Percentiles rank a stretch among this genome's conserved stretches.
Evolutionary conservation across 2,888 invertebrate species (phyloP).

Genomic region (Silvanus unidentatus): DNA sequence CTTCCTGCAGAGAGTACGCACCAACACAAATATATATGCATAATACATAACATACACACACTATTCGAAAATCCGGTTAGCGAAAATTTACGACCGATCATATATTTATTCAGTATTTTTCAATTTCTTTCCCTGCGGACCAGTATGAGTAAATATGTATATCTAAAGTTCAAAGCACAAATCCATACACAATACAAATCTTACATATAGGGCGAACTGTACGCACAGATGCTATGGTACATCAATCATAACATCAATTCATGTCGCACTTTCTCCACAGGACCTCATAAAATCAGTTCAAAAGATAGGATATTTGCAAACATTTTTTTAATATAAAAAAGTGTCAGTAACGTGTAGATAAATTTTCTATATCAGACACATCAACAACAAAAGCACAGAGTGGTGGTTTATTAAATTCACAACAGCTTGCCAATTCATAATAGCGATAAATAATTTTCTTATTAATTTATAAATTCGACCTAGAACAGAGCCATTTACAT

Average conservation of each 20-base stretch:
- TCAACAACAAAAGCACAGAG: no score
- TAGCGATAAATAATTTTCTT: no score
- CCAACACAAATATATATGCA: neutral
- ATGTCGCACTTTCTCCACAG: conserved; percentile 1
- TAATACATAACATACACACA: no score
- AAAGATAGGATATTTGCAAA: no score
- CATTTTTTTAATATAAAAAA: conserved; percentile 1
- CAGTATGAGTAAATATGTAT: conserved; percentile 34
- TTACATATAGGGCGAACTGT: neutral
- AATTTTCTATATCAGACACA: no score
- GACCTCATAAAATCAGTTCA: conserved; percentile 2
- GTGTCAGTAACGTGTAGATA: no score
- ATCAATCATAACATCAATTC: conserved; percentile 3
- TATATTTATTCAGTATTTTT: conserved; percentile 40
- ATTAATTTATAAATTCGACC: no score
- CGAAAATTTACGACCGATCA: conserved; percentile 38
- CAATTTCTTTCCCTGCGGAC: conserved; percentile 35
- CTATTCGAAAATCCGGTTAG: conserved; percentile 33
- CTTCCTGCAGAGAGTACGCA: no score
- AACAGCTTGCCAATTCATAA: no score
- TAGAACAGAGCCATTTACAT: no score
- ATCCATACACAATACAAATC: neutral
- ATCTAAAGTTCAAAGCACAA: conserved; percentile 25
- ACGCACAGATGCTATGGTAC: neutral
- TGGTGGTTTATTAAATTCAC: no score